These are phyloP conservation scores for Mesopsocus fuscifrons DNA, from an alignment of 2,888 invertebrate species.

Conservation along the genomic window DNA sequence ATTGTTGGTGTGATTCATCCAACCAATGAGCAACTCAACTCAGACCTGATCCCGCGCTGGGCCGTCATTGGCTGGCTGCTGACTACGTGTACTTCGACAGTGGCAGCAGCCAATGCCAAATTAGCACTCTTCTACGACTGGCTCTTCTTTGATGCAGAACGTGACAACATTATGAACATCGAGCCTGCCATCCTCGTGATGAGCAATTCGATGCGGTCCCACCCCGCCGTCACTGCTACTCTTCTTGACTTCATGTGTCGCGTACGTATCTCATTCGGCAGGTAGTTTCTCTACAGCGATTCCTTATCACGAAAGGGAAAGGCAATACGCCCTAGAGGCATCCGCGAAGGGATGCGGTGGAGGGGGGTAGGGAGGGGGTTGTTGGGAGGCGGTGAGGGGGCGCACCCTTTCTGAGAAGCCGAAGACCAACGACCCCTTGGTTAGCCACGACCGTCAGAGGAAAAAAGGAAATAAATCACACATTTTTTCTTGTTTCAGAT, in stretches of 20 bases:
- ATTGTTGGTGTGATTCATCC: constrained; percentile 89
- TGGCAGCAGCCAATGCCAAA: constrained; percentile 80
- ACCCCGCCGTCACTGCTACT: constrained; percentile 78
- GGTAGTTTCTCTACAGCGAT: background rate
- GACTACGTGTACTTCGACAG: constrained; percentile 75
- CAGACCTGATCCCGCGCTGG: constrained; percentile 91
- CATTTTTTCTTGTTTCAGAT: no score
- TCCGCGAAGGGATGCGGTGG: no score
- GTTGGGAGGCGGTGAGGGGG: background rate
- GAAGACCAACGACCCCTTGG: no score
- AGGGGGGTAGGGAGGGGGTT: no score
- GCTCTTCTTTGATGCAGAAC: constrained; percentile 77
- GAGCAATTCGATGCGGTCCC: constrained; percentile 83
- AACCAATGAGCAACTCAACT: constrained; percentile 76
- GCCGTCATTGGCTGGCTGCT: constrained; percentile 88
- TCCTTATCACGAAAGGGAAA: background rate
- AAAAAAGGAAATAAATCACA: no score
- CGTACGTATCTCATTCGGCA: constrained; percentile 25
- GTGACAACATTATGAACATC: constrained; percentile 91
- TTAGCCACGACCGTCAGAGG: no score
- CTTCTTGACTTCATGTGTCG: constrained; percentile 76
- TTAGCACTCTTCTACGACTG: constrained; percentile 85
- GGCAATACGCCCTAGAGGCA: no score
- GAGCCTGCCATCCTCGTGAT: constrained; percentile 87
- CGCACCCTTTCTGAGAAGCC: no score